Evolutionary conservation across 2,113 vertebrate species (phyloP), one percentile per base, ranked within the genome.

Genomic region (Etia nguti): DNA sequence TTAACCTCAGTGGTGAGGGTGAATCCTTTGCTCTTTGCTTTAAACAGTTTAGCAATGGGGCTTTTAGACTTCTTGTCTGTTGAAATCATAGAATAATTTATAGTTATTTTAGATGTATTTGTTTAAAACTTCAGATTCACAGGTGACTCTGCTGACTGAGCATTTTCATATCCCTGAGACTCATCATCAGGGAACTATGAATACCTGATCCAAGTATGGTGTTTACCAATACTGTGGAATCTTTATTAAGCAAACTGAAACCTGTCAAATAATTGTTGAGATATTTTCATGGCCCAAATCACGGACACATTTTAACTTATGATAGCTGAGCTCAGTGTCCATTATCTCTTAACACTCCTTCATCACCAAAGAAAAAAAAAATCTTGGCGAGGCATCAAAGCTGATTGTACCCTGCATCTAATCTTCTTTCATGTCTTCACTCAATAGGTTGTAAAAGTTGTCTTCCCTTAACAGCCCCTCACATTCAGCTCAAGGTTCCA

Each of bases 21-120:
- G 65, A 91, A 93, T 77, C 60, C 89, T 29, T 91, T 94, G 65
- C n/a, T 91, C 70, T 95, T 95, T 10, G 80, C 36, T 86, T 65
- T 93, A 77, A 95, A 92, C 4, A 94, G 80, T 41, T 94, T 93
- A 65, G 80, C 52, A 87, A 94, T 56, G 8, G 88, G 15, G 15
- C 88, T 41, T 88, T 91, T 93, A 12, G 83, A 6, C 43, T 91
- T 92, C 68, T 91, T 93, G 2, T 88, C 90, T 94, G 84, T 86
- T 29, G 70, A 83, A 22, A 75, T 48, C 9, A 82, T 15, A 20
- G 24, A 75, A 48, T 48, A 48, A 75, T 48, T 48, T 75, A 48
- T 18, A 75, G 26, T 77, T 77, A 29, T 50, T 77, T 50, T 77
- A 20, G 46, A 48, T 29, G 22, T 1, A 29, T 18, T 75, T 75